These are phyloP conservation scores for Coluber constrictor DNA, from an alignment of 2,797 vertebrate species.

Conservation along the genomic window DNA sequence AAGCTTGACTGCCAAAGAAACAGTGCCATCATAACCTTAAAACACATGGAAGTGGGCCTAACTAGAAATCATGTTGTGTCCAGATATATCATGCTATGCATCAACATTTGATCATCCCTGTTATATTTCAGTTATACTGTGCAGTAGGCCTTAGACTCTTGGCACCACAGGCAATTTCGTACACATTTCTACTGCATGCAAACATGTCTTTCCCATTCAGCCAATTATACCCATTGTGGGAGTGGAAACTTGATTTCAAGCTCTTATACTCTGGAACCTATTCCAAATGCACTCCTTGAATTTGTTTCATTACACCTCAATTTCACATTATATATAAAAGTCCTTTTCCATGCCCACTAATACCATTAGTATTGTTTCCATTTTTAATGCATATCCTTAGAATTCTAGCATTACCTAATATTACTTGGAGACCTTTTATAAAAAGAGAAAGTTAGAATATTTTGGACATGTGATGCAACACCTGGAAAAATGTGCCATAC, in stretches of 20 bases:
- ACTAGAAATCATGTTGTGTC: not conserved
- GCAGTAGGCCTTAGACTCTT: not conserved
- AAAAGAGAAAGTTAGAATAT: no score
- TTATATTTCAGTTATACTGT: not conserved
- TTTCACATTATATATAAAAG: not conserved
- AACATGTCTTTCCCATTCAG: not conserved
- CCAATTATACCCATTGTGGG: not conserved
- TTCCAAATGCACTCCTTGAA: not conserved
- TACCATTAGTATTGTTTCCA: not conserved
- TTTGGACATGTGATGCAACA: no score
- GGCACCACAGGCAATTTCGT: not conserved
- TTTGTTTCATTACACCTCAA: no score
- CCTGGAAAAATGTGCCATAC: no score
- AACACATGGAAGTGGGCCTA: not conserved
- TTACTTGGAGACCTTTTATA: not conserved
- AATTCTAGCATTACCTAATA: not conserved
- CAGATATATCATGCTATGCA: not conserved
- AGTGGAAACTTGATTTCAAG: not conserved
- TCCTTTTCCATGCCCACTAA: not conserved
- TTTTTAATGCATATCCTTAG: not conserved
- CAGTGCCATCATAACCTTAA: not conserved
- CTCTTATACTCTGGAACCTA: not conserved
- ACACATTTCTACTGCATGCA: not conserved
- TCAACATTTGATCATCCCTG: not conserved
- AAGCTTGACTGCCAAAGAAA: not conserved